Evolutionary conservation across 2,113 vertebrate genomes (phyloP).

Genomic region (Cepphus grylle): DNA sequence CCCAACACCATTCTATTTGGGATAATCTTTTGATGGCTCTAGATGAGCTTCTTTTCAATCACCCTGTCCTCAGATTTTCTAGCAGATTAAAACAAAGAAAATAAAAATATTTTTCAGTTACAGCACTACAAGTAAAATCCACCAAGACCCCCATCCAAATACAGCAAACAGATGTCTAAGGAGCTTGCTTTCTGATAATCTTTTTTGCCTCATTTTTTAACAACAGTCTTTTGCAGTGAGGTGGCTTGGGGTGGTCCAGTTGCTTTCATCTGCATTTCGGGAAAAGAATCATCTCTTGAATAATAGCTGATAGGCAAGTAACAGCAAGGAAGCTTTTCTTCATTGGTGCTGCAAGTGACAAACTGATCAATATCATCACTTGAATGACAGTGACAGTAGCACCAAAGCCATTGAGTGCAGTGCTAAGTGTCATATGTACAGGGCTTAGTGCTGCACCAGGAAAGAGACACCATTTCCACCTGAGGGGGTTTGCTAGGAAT

Average conservation of each 20-base stretch:
- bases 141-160: background rate
- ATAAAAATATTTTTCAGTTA: background rate
- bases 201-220: background rate
- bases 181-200: background rate
- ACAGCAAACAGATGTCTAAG: background rate
- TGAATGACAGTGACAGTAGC: background rate
- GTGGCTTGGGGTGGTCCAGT: background rate
- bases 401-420: background rate
- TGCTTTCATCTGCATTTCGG: background rate
- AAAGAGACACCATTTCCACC: background rate
- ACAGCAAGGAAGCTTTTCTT: background rate
- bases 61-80: background rate
- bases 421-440: background rate
- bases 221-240: background rate
- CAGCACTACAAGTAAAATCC: background rate
- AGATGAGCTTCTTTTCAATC: conserved; percentile 23
- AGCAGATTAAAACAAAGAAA: background rate
- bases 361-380: background rate
- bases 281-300: background rate
- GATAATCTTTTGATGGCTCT: conserved; percentile 13
- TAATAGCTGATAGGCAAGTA: background rate
- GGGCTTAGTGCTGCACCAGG: background rate
- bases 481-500: background rate
- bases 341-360: background rate
- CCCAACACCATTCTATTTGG: background rate